Evolutionary conservation across 2,888 invertebrate genomes (phyloP).

Genomic region (Mimachlamys varia): DNA sequence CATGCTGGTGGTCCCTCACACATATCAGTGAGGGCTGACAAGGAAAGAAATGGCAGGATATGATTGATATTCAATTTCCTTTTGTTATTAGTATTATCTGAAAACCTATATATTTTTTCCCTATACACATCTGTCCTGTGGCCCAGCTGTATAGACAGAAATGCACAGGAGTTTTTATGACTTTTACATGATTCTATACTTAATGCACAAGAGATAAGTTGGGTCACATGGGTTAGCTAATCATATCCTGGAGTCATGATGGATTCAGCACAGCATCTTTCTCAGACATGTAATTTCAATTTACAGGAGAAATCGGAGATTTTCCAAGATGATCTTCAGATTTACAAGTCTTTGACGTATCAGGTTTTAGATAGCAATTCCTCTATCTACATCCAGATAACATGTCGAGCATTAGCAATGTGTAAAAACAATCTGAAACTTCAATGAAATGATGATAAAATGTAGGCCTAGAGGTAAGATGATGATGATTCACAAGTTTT

Average conservation of each 20-base stretch:
- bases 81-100: not conserved
- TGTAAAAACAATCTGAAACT: not conserved
- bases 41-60: not conserved
- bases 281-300: not conserved
- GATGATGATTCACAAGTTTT: not conserved
- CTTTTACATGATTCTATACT: not conserved
- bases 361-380: not conserved
- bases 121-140: not conserved
- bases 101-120: conserved; percentile 1
- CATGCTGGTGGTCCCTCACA: not conserved
- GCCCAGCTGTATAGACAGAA: not conserved
- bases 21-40: not conserved
- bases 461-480: not conserved
- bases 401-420: not conserved
- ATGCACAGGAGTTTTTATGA: not conserved
- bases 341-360: not conserved
- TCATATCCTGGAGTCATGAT: not conserved
- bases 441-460: not conserved
- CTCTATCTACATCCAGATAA: not conserved
- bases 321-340: not conserved
- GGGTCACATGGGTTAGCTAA: not conserved
- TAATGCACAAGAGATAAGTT: not conserved
- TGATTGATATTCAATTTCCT: conserved; percentile 20
- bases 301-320: not conserved
- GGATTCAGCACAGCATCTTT: not conserved